Evolutionary conservation across 2,888 invertebrate genomes (phyloP), one percentile per base, ranked within the genome.

Genomic region (Acronicta aceris): DNA sequence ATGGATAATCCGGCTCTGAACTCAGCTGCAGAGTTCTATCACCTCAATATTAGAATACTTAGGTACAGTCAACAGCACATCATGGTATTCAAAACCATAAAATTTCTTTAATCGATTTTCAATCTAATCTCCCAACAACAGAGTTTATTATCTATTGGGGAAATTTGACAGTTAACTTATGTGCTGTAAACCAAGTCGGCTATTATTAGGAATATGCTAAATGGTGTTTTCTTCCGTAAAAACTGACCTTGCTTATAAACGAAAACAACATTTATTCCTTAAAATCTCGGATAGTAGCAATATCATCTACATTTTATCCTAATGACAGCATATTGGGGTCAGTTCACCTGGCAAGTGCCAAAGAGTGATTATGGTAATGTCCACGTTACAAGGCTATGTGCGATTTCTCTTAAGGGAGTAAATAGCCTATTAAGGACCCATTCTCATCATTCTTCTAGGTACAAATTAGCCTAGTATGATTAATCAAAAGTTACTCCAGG

Each of bases 341-440:
- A 67, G 6, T 7, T 56, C 52, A 71, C 59, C 59, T 53, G 53
- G 27, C 38, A 72, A 52, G 65, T 33, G 17, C 10, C 9, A 9
- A 38, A 27, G 25, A 45, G 52, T 50, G 54, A 72, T 67, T 69
- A 69, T 59, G 52, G 16, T 72, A 72, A 69, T 72, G 13, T 13
- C 4, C 33, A 2, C 21, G 21, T 21, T 21, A 21, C 4, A 21
- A 25, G 9, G 13, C 12, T 59, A 54, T 17, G 43, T 13, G 27
- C 49, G 21, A 43, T 69, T 69, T 60, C 45, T 21, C 49, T 8
- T 50, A 0, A n/a, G 21, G n/a, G 45, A 48, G 25, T 16, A 43
- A 58, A 42, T 52, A 16, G 30, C 8, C 15, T 25, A 49, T 33
- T 45, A 50, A 9, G 52, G 33, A 8, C 42, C n/a, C 7, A 30